phyloP scores from a whole-genome alignment of 2,113 vertebrate genomes.

The Albula glossodonta region DNA sequence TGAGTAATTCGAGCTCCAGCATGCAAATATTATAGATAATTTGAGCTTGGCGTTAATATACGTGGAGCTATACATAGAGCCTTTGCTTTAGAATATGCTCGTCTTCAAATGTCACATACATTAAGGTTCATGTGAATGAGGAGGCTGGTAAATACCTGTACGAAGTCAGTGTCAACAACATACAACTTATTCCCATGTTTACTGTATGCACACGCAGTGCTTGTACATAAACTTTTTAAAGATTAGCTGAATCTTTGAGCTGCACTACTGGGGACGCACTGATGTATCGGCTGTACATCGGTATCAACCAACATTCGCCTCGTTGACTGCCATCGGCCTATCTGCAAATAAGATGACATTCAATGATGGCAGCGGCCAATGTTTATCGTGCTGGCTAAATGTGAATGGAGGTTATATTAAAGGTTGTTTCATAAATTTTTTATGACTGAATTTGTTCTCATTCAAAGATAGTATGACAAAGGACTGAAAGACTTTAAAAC shows the following conservation, averaged over 20 bases:
- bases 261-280: too few species aligned
- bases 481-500: too few species aligned
- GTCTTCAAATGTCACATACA: conserved; percentile 37
- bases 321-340: too few species aligned
- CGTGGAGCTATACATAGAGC: conserved; percentile 50
- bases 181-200: background rate
- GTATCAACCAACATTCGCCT: too few species aligned
- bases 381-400: too few species aligned
- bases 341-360: too few species aligned
- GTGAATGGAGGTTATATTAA: too few species aligned
- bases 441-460: too few species aligned
- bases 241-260: background rate
- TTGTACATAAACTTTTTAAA: background rate
- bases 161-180: background rate
- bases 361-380: too few species aligned
- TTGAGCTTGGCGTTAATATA: conserved; percentile 32
- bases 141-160: background rate
- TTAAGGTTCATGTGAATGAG: background rate
- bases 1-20: background rate
- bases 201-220: background rate
- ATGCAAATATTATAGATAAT: conserved; percentile 15
- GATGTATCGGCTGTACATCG: too few species aligned
- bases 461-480: too few species aligned
- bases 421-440: too few species aligned
- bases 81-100: conserved; percentile 39